Evolutionary conservation across 2,888 invertebrate species (phyloP), one percentile per base, ranked within the genome.

Genomic region (Cephus sareptanus): DNA sequence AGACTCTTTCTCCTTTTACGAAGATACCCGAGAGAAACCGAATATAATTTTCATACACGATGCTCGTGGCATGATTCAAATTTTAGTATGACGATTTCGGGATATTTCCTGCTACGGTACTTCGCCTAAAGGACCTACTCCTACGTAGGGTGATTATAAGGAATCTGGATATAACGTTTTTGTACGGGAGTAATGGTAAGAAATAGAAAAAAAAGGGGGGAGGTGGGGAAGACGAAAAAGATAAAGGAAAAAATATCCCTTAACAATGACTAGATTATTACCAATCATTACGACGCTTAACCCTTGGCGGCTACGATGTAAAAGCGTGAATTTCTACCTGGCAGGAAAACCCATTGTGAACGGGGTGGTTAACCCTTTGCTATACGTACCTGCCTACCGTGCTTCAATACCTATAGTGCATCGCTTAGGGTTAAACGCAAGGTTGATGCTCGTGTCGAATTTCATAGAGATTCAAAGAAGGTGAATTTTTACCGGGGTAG

Each of bases 241-340:
- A 70, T 31, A 70, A 70, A 30, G 31, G 70, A 31, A 31, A 31
- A 31, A 13, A 15, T 33, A 31, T 30, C 70, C 30, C 4, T 33
- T 76, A 77, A 87, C 85, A 85, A 84, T 86, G 80, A 75, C 56
- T 40, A 85, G 82, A 89, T 89, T 87, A 88, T 87, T 85, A 81
- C 82, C 82, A 83, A 87, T 88, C 83, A 88, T 88, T 85, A 84
- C 83, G 81, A 86, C 80, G 84, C 84, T 87, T 85, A 87, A 87
- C 83, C 85, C 84, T 86, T 86, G 82, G 81, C 75, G 77, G n/a
- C 79, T 80, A 34, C 71, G 23, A 82, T 68, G 83, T 82, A 76
- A 81, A 85, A 86, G 85, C 83, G 78, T 81, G 80, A 85, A 81
- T 79, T 78, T 82, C 82, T 86, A 87, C 87, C 87, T 87, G 85